Evolutionary conservation across 2,888 invertebrate genomes (phyloP).

Genomic region (Ischnura elegans): DNA sequence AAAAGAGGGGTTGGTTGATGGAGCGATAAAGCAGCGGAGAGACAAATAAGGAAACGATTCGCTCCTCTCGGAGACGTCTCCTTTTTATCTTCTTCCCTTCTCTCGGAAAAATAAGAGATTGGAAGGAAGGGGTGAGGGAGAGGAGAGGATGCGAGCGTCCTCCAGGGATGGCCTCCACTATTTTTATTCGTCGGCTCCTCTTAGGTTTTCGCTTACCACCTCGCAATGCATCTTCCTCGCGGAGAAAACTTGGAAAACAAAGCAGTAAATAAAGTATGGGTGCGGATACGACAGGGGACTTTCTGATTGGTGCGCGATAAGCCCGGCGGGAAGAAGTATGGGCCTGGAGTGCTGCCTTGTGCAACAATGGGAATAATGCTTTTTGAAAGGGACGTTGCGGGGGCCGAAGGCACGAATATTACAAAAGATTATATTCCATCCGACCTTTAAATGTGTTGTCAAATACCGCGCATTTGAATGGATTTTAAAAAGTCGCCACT

Average conservation of each 20-base stretch:
- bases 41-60: slow-evolving; percentile 41
- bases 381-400: neutral
- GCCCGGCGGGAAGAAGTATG: neutral
- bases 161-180: neutral
- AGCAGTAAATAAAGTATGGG: slow-evolving; percentile 24
- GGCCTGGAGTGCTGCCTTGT: neutral
- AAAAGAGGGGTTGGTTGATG: neutral
- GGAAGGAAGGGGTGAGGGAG: neutral
- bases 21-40: neutral
- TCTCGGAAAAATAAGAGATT: neutral
- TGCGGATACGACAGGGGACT: neutral
- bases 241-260: slow-evolving; percentile 34
- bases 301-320: slow-evolving; percentile 28
- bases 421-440: no score
- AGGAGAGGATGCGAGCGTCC: neutral
- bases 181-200: neutral
- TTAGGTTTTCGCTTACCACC: neutral
- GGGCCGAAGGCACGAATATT: neutral
- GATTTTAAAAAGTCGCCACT: no score
- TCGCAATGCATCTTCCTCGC: neutral
- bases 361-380: neutral
- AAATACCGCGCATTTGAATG: no score
- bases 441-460: no score
- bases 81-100: neutral
- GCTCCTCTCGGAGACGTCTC: neutral